Evolutionary conservation across 2,888 invertebrate genomes (phyloP).

Genomic region (Druceiella hillmani): DNA sequence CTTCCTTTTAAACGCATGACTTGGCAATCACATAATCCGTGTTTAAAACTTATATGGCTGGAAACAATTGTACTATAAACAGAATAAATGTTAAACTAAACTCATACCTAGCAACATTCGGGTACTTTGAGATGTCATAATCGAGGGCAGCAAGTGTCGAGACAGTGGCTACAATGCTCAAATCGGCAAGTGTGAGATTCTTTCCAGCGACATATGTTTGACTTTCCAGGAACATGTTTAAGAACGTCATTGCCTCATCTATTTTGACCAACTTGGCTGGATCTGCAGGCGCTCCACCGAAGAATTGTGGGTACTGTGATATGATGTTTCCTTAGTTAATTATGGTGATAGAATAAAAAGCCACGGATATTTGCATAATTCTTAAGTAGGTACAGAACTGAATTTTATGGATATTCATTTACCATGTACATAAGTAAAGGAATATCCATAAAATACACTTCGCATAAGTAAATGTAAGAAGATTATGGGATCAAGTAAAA

Average conservation of each 20-base stretch:
- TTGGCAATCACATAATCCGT: no score
- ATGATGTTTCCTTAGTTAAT: no score
- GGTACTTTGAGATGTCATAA: slow-evolving; percentile 62
- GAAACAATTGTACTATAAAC: no score
- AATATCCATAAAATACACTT: no score
- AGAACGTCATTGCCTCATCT: slow-evolving; percentile 59
- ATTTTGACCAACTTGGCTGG: slow-evolving; percentile 63
- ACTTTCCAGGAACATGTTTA: slow-evolving; percentile 68
- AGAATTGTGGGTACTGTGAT: slow-evolving; percentile 60
- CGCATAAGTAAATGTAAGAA: no score
- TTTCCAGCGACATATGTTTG: slow-evolving; percentile 68
- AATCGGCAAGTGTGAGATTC: slow-evolving; percentile 71
- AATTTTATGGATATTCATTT: no score
- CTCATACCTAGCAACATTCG: slow-evolving; percentile 57
- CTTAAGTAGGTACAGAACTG: background rate
- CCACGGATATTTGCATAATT: background rate
- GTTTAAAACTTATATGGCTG: no score
- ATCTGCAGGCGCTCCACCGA: slow-evolving; percentile 58
- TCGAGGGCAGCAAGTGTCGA: slow-evolving; percentile 64
- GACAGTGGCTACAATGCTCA: slow-evolving; percentile 60
- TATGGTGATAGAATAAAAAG: no score
- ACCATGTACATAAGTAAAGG: no score
- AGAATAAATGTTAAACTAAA: no score
- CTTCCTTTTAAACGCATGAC: no score
- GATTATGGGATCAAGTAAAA: no score